phyloP scores from a whole-genome alignment of 1,140 invertebrate genomes.

The Spodoptera litura region DNA sequence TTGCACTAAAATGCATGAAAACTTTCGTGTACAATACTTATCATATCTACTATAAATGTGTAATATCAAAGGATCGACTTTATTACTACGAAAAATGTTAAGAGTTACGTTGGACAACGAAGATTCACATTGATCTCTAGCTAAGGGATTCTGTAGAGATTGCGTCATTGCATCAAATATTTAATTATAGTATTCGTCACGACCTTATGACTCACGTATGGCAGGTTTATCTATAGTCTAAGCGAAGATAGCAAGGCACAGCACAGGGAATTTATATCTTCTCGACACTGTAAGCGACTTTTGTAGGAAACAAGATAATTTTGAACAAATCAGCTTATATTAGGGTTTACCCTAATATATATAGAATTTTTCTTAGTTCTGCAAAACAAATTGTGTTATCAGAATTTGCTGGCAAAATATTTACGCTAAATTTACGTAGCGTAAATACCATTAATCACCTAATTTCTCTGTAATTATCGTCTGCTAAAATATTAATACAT shows the following conservation, averaged over 20 bases:
- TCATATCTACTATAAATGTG: too few species aligned
- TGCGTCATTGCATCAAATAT: conserved; percentile 25
- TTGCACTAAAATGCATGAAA: too few species aligned
- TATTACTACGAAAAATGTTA: background rate
- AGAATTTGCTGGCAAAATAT: too few species aligned
- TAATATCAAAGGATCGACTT: too few species aligned
- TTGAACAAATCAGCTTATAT: background rate
- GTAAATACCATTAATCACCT: too few species aligned
- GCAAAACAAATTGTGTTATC: too few species aligned
- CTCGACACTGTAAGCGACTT: conserved; percentile 1
- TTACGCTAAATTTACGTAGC: too few species aligned
- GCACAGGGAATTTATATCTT: conserved; percentile 28
- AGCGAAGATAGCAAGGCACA: conserved; percentile 33
- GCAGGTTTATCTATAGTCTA: conserved; percentile 9
- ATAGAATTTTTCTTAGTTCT: too few species aligned
- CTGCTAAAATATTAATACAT: too few species aligned
- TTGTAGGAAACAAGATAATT: background rate
- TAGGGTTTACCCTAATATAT: background rate
- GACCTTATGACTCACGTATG: conserved; percentile 25
- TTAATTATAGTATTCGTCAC: conserved; percentile 13
- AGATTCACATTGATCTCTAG: conserved; percentile 5
- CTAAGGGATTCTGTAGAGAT: conserved; percentile 1
- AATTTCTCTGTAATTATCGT: too few species aligned
- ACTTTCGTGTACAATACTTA: too few species aligned
- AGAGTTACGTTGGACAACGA: background rate